Evolutionary conservation across 2,888 invertebrate species (phyloP).

Genomic region (Hypselothyrea guttata): DNA sequence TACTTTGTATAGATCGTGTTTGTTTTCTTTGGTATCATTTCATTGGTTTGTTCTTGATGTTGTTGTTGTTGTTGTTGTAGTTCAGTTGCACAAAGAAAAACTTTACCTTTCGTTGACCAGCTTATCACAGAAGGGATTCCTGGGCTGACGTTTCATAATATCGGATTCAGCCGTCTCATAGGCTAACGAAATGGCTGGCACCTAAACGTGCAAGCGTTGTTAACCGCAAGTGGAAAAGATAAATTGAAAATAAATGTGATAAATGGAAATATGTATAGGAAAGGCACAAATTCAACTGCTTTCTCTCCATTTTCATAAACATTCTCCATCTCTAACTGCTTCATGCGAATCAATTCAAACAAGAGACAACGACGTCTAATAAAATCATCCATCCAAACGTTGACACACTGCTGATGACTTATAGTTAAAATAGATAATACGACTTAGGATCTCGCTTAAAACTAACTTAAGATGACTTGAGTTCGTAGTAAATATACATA

Average conservation of each 20-base stretch:
- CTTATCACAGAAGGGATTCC: slow-evolving; percentile 98
- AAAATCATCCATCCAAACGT: slow-evolving; percentile 10
- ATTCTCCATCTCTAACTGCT: slow-evolving; percentile 1
- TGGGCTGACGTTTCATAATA: slow-evolving; percentile 99
- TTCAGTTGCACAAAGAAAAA: slow-evolving; percentile 77
- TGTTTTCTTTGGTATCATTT: slow-evolving; percentile 39
- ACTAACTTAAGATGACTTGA: slow-evolving; percentile 46
- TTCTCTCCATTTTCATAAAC: slow-evolving; percentile 1
- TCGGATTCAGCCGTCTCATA: slow-evolving; percentile 99
- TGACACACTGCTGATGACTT: slow-evolving; percentile 25
- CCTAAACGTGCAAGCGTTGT: slow-evolving; percentile 84
- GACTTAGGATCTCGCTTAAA: slow-evolving; percentile 34
- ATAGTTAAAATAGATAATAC: slow-evolving; percentile 16
- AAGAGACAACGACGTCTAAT: slow-evolving; percentile 21
- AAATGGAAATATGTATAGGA: slow-evolving; percentile 50
- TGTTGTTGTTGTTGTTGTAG: slow-evolving; percentile 23
- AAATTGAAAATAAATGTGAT: slow-evolving; percentile 68
- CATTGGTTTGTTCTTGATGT: slow-evolving; percentile 23
- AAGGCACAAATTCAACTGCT: slow-evolving; percentile 30
- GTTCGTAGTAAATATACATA: slow-evolving; percentile 13
- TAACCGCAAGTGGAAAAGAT: slow-evolving; percentile 49
- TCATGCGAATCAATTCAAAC: slow-evolving; percentile 1
- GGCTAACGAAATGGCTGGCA: slow-evolving; percentile 98
- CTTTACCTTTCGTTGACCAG: slow-evolving; percentile 98
- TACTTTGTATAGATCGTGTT: slow-evolving; percentile 35